These are phyloP conservation scores for Sitobion miscanthi DNA, from an alignment of 1,140 invertebrate species.

Conservation along the genomic window DNA sequence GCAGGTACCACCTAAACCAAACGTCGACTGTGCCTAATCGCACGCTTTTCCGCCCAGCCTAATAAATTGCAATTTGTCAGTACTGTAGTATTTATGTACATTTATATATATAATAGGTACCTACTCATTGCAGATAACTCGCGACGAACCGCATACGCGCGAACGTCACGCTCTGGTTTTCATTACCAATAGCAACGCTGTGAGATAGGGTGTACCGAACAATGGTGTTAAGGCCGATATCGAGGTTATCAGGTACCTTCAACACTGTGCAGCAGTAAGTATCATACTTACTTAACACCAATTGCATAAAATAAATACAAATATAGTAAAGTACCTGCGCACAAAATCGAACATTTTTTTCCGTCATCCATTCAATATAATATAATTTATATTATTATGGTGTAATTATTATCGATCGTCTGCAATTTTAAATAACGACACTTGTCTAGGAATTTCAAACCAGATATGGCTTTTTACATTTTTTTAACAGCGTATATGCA, in stretches of 20 bases:
- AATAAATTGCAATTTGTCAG: background rate
- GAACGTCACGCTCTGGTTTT: background rate
- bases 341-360: background rate
- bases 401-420: too few species aligned
- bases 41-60: too few species aligned
- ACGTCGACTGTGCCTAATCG: background rate
- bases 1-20: too few species aligned
- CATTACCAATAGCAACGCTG: background rate
- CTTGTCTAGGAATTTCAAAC: too few species aligned
- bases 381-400: too few species aligned
- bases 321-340: too few species aligned
- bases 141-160: background rate
- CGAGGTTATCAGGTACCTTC: background rate
- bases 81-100: background rate
- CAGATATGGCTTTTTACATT: background rate
- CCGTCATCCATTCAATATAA: background rate
- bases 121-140: background rate
- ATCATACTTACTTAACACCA: background rate
- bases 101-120: background rate
- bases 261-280: background rate
- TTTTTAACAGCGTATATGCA: too few species aligned
- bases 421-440: too few species aligned
- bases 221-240: background rate
- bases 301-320: background rate
- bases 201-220: conserved; percentile 1